phyloP scores from a whole-genome alignment of 1,140 invertebrate species.

The Zaprionus kolodkinae region DNA sequence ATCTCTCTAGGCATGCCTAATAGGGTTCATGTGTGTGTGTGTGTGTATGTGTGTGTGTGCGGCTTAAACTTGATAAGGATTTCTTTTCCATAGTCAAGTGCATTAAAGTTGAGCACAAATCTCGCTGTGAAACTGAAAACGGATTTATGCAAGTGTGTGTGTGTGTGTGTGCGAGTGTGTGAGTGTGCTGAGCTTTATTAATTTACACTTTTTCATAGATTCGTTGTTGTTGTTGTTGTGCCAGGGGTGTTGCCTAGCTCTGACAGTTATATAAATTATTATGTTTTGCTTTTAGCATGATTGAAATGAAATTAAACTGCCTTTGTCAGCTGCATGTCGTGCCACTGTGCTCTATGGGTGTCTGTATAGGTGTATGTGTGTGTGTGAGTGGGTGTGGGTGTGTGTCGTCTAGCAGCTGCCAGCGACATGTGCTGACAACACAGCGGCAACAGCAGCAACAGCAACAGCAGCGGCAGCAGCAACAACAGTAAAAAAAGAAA shows the following conservation, averaged over 20 bases:
- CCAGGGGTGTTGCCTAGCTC: conserved; percentile 24
- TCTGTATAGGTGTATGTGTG: conserved; percentile 25
- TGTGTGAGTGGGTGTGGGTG: conserved; percentile 38
- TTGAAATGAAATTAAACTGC: conserved; percentile 82
- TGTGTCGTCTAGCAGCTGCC: conserved; percentile 69
- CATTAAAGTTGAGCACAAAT: conserved; percentile 55
- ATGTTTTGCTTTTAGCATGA: conserved; percentile 81
- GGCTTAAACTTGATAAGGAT: conserved; percentile 19
- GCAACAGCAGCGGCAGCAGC: conserved; percentile 19
- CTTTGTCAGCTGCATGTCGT: conserved; percentile 43
- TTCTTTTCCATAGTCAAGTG: neutral
- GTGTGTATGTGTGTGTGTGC: neutral
- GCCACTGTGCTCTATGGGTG: neutral
- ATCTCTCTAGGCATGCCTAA: conserved; percentile 24
- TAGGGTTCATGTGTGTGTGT: neutral
- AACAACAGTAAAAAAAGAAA: conserved; percentile 28
- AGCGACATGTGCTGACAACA: conserved; percentile 73
- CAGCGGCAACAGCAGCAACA: conserved; percentile 38
- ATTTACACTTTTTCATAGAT: conserved; percentile 59
- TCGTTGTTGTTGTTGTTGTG: neutral
- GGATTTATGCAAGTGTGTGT: conserved; percentile 64
- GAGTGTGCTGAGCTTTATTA: conserved; percentile 57
- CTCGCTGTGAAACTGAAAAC: conserved; percentile 16
- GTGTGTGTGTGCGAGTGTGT: conserved; percentile 1
- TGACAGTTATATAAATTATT: conserved; percentile 80